phyloP scores from a whole-genome alignment of 2,113 vertebrate genomes.

The Sylvia atricapilla region DNA sequence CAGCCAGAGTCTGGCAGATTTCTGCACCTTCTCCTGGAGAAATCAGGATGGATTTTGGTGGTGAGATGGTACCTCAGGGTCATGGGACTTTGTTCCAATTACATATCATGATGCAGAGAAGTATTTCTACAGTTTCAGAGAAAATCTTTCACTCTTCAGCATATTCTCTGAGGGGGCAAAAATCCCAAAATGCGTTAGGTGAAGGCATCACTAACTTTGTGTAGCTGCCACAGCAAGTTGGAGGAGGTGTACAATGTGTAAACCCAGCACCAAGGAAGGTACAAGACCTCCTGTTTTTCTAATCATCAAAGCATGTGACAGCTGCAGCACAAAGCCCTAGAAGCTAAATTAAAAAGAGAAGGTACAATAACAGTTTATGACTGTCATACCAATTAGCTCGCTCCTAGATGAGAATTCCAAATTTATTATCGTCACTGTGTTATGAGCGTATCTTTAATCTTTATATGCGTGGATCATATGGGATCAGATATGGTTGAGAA shows the following conservation, averaged over 20 bases:
- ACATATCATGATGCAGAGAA: background rate
- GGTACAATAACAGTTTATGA: background rate
- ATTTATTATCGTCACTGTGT: background rate
- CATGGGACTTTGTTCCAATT: background rate
- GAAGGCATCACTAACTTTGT: background rate
- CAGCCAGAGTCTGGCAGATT: background rate
- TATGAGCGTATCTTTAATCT: background rate
- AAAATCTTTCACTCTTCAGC: background rate
- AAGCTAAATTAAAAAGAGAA: background rate
- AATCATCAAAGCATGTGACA: background rate
- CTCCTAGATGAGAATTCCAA: background rate
- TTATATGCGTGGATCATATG: background rate
- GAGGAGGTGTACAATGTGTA: background rate
- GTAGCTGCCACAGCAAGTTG: background rate
- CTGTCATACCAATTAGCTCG: background rate
- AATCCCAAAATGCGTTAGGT: background rate
- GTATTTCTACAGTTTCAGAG: background rate
- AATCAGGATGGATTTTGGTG: background rate
- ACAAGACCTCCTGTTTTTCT: background rate
- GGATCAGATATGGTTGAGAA: background rate
- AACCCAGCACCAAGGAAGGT: background rate
- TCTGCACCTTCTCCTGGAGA: background rate
- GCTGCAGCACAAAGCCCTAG: background rate
- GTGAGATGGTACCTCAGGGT: background rate
- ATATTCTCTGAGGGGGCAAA: background rate